Conservation (phyloP, 2,888 invertebrate genomes). For the Vesta saturnalis region DNA sequence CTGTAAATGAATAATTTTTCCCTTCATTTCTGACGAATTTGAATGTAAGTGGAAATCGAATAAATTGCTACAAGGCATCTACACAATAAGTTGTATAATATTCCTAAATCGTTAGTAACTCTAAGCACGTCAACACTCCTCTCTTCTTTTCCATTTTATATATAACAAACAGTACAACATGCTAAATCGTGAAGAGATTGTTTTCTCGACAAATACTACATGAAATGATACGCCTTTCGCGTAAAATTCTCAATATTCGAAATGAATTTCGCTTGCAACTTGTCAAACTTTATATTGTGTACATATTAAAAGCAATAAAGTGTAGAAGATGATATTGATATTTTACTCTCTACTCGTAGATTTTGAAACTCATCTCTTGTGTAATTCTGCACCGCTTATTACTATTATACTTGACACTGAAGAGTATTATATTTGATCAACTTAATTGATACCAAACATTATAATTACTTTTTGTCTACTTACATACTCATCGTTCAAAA, state of each 20-base stretch:
- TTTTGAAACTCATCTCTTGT: conserved; percentile 17
- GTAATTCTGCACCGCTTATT: conserved; percentile 21
- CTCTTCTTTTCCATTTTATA: conserved; percentile 11
- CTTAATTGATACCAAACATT: not conserved
- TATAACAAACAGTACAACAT: conserved; percentile 7
- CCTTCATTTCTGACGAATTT: conserved; percentile 32
- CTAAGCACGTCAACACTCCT: conserved; percentile 26
- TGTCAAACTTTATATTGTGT: conserved; percentile 60
- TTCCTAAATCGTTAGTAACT: conserved; percentile 27
- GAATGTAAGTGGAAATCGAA: conserved; percentile 46
- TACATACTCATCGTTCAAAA: no score
- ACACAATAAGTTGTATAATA: conserved; percentile 48
- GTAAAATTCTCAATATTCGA: conserved; percentile 57
- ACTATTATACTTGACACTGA: not conserved
- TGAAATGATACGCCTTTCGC: conserved; percentile 51
- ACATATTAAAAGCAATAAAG: conserved; percentile 59
- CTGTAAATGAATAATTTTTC: conserved; percentile 17
- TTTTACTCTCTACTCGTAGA: conserved; percentile 9
- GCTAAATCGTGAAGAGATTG: conserved; percentile 27
- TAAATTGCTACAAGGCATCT: conserved; percentile 46
- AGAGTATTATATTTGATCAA: not conserved
- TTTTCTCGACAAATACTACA: conserved; percentile 39
- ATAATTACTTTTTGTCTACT: no score
- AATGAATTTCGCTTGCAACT: conserved; percentile 57
- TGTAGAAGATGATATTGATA: conserved; percentile 47